These are phyloP conservation scores for Globodera ellingtonae DNA, from an alignment of 1,140 invertebrate species.

Conservation along the genomic window DNA sequence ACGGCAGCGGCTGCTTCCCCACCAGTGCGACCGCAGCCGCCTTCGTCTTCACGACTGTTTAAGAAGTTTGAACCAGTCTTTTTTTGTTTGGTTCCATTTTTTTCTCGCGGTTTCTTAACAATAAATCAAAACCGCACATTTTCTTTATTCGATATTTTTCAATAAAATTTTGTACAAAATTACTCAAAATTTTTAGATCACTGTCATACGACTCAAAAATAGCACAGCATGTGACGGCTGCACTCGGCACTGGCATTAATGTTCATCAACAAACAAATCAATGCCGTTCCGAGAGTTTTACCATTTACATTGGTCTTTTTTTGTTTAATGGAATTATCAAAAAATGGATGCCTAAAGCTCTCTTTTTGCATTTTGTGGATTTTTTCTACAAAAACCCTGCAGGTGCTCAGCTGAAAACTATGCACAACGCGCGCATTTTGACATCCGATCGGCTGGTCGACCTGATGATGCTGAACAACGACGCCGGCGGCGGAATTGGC, in stretches of 20 bases:
- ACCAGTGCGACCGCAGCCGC: too few species aligned
- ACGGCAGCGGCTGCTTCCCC: too few species aligned
- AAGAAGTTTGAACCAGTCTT: neutral
- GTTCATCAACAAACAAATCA: slow-evolving; percentile 6
- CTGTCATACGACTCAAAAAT: slow-evolving; percentile 34
- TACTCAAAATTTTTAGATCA: slow-evolving; percentile 28
- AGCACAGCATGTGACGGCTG: too few species aligned
- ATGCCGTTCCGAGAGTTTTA: slow-evolving; percentile 47
- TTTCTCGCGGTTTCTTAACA: neutral
- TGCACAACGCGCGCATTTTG: slow-evolving; percentile 91
- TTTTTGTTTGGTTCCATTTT: neutral
- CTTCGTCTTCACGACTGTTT: neutral
- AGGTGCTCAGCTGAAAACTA: slow-evolving; percentile 95
- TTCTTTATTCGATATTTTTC: slow-evolving; percentile 13
- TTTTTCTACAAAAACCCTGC: neutral
- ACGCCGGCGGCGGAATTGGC: slow-evolving; percentile 13
- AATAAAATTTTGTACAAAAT: neutral
- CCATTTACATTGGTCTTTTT: slow-evolving; percentile 51
- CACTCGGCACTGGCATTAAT: slow-evolving; percentile 3
- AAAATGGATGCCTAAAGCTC: neutral
- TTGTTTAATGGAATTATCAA: neutral
- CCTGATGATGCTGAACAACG: slow-evolving; percentile 72
- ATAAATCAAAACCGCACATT: slow-evolving; percentile 21
- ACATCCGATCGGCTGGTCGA: slow-evolving; percentile 80
- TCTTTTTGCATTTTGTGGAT: neutral